Evolutionary conservation across 2,113 vertebrate species (phyloP).

Genomic region (Neopipo cinnamomea): DNA sequence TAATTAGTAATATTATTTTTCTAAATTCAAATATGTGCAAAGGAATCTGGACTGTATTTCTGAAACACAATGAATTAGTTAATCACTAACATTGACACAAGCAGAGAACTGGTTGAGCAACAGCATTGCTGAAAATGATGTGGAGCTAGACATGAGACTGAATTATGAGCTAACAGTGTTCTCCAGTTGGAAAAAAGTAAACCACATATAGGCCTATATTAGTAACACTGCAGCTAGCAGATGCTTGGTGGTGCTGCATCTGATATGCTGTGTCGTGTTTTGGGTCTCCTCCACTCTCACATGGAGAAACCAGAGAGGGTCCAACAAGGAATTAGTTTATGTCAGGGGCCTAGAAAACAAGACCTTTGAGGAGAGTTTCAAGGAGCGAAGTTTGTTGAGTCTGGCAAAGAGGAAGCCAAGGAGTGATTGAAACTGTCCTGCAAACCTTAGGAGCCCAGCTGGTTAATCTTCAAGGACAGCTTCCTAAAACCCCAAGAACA

Average conservation of each 20-base stretch:
- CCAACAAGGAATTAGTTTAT: neutral
- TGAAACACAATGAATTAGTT: neutral
- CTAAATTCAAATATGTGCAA: neutral
- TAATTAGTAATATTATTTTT: neutral
- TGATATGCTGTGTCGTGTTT: neutral
- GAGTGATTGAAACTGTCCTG: neutral
- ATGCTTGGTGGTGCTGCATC: neutral
- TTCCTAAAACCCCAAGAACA: neutral
- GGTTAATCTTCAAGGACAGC: neutral
- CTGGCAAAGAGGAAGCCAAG: neutral
- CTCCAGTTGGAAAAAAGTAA: neutral
- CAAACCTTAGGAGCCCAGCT: neutral
- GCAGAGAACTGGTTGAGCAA: neutral
- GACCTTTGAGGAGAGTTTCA: neutral
- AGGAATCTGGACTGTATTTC: neutral
- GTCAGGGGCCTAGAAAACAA: neutral
- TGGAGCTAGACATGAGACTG: neutral
- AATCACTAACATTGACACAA: neutral
- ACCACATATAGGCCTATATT: accelerated
- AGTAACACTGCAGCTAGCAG: neutral
- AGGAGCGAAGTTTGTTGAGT: neutral
- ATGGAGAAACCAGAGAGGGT: neutral
- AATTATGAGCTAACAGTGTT: neutral
- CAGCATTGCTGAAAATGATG: neutral
- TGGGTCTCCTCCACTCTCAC: neutral